Evolutionary conservation across 1,140 invertebrate genomes (phyloP).

Genomic region (Semibalanus balanoides): DNA sequence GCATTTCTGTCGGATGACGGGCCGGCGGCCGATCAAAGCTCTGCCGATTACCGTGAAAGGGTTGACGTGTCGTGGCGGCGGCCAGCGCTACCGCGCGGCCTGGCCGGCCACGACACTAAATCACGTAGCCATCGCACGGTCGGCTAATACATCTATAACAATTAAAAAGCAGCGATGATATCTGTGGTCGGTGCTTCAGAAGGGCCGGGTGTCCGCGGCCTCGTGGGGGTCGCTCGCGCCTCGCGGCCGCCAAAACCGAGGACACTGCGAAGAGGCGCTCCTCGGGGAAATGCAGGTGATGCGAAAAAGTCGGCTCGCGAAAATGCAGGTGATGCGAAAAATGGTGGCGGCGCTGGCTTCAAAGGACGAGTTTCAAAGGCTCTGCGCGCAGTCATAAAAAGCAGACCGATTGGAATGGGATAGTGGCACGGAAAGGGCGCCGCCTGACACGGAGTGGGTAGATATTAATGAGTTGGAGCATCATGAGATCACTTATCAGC

Average conservation of each 20-base stretch:
- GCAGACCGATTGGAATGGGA: background rate
- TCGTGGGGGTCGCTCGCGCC: no score
- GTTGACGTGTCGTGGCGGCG: background rate
- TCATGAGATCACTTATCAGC: no score
- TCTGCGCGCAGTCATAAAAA: background rate
- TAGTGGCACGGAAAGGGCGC: no score
- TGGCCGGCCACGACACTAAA: background rate
- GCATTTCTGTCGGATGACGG: background rate
- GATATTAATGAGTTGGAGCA: background rate
- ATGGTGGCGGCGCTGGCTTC: background rate
- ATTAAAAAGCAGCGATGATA: background rate
- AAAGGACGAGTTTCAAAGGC: background rate
- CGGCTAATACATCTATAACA: background rate
- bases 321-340: background rate
- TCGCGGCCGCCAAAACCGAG: background rate
- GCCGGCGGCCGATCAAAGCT: background rate
- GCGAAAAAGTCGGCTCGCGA: no score
- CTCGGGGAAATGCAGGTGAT: background rate
- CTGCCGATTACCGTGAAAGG: background rate
- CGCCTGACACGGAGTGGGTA: background rate
- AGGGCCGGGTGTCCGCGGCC: no score
- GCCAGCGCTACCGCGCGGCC: no score
- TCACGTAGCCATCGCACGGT: background rate
- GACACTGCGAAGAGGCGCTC: background rate
- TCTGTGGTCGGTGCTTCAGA: background rate